Evolutionary conservation across 2,888 invertebrate species (phyloP).

Genomic region (Nomada fabriciana): DNA sequence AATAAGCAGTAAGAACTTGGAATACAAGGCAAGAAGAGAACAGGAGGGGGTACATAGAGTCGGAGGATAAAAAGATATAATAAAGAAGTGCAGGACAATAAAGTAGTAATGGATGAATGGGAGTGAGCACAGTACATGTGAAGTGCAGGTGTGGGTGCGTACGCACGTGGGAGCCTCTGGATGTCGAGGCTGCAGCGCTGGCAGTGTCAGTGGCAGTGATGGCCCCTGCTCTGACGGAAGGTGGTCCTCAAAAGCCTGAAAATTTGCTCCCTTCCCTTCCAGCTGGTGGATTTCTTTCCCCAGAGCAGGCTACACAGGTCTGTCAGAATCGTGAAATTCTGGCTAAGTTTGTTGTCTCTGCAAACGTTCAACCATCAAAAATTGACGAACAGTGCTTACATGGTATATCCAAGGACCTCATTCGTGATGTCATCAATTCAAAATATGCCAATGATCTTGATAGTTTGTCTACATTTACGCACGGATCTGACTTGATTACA

Average conservation of each 20-base stretch:
- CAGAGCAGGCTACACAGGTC: conserved; percentile 82
- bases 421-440: conserved; percentile 83
- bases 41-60: not conserved
- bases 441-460: conserved; percentile 82
- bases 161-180: conserved; percentile 83
- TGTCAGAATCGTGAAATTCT: conserved; percentile 83
- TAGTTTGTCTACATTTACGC: conserved; percentile 78
- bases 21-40: conserved; percentile 6
- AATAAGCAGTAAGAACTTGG: conserved; percentile 13
- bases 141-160: conserved; percentile 78
- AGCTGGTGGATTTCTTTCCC: conserved; percentile 82
- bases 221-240: conserved; percentile 97
- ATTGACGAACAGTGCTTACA: conserved; percentile 83
- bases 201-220: conserved; percentile 89
- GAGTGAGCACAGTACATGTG: conserved; percentile 81
- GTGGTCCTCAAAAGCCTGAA: conserved; percentile 85
- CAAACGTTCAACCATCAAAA: conserved; percentile 83
- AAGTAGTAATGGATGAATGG: conserved; percentile 83
- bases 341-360: conserved; percentile 83
- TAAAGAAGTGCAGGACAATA: conserved; percentile 52
- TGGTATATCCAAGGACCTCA: conserved; percentile 82
- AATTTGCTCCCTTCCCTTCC: conserved; percentile 82
- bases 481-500: conserved; percentile 76
- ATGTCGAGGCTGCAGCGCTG: conserved; percentile 84
- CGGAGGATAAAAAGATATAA: conserved; percentile 23